phyloP scores from a whole-genome alignment of 2,113 vertebrate genomes.

The Vidua macroura region DNA sequence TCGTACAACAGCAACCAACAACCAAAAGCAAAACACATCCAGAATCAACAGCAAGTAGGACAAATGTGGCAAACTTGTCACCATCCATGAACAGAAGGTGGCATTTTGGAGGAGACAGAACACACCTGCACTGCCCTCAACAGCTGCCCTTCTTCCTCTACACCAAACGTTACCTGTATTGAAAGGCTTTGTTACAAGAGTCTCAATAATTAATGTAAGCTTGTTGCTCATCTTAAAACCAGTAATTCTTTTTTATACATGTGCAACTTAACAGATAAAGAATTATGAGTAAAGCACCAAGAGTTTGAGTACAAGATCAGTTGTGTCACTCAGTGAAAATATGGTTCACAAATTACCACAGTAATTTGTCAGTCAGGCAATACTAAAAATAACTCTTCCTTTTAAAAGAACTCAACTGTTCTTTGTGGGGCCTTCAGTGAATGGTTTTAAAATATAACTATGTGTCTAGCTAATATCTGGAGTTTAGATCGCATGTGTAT shows the following conservation, averaged over 20 bases:
- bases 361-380: neutral
- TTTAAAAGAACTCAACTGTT: neutral
- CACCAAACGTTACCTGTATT: slow-evolving; percentile 93
- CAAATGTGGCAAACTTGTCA: slow-evolving; percentile 72
- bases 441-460: neutral
- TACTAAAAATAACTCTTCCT: neutral
- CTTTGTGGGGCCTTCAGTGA: neutral
- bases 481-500: neutral
- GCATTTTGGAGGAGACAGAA: slow-evolving; percentile 67
- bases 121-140: slow-evolving; percentile 86
- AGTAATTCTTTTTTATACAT: neutral
- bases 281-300: neutral
- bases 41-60: slow-evolving; percentile 40
- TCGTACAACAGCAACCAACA: neutral
- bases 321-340: neutral
- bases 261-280: neutral
- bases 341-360: neutral
- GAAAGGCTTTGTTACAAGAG: slow-evolving; percentile 81
- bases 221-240: neutral
- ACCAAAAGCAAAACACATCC: slow-evolving; percentile 8
- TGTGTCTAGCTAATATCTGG: neutral
- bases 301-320: neutral
- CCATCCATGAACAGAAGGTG: slow-evolving; percentile 67
- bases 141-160: slow-evolving; percentile 87
- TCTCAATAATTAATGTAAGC: slow-evolving; percentile 2